Percentiles rank a stretch among this genome's conserved stretches.
phyloP scores from a whole-genome alignment of 1,140 invertebrate genomes.

The Sycobia sp. region DNA sequence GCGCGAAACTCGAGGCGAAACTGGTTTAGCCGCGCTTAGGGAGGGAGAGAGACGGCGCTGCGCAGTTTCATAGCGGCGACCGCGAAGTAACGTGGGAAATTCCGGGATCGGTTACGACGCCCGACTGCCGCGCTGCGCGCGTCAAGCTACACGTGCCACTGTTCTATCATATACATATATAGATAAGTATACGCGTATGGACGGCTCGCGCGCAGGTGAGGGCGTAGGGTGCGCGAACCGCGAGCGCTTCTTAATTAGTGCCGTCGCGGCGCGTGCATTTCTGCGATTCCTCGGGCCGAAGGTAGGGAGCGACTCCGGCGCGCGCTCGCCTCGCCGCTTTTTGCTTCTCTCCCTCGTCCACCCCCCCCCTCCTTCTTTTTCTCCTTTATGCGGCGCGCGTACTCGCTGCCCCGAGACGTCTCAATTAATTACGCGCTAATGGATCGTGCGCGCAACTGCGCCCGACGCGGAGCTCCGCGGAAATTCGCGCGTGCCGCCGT shows the following conservation, averaged over 20 bases:
- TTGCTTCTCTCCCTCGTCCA: not conserved
- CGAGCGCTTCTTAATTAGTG: not conserved
- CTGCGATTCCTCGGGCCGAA: slow-evolving; percentile 6
- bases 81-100: slow-evolving; percentile 27
- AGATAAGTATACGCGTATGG: too few relatives aligned
- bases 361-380: too few relatives aligned
- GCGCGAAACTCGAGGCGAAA: too few relatives aligned
- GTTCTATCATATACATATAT: too few relatives aligned
- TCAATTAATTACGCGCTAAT: slow-evolving; percentile 23
- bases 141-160: too few relatives aligned
- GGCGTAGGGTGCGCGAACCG: not conserved
- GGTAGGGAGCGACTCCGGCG: too few relatives aligned
- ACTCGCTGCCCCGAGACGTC: slow-evolving; percentile 11
- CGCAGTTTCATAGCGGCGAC: too few relatives aligned
- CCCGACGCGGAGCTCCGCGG: too few relatives aligned
- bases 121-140: not conserved
- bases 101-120: slow-evolving; percentile 1
- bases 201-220: not conserved
- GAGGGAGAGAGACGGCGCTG: slow-evolving; percentile 9
- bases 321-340: not conserved
- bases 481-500: too few relatives aligned
- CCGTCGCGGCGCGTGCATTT: not conserved
- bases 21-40: slow-evolving; percentile 12
- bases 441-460: too few relatives aligned
- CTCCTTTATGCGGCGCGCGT: too few relatives aligned